phyloP scores from a whole-genome alignment of 2,797 vertebrate genomes.

The Phataginus tetradactyla region DNA sequence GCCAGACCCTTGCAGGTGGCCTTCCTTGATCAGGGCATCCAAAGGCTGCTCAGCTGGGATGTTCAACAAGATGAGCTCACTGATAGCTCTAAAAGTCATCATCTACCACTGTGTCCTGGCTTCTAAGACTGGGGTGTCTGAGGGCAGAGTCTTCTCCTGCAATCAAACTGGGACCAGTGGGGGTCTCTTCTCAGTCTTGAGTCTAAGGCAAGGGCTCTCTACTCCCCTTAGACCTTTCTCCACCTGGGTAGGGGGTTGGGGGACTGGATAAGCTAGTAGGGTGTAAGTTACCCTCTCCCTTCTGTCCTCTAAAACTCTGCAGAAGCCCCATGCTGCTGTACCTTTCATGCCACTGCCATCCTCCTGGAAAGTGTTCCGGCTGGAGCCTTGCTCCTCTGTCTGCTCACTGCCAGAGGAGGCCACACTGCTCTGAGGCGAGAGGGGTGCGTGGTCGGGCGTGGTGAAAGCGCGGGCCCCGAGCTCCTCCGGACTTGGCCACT shows the following conservation, averaged over 20 bases:
- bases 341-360: constrained; percentile 99
- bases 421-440: constrained; percentile 97
- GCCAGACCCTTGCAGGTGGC: neutral
- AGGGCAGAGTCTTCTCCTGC: neutral
- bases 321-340: constrained; percentile 68
- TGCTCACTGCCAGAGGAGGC: constrained; percentile 98
- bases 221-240: neutral
- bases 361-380: constrained; percentile 96
- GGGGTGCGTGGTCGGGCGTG: constrained; percentile 93
- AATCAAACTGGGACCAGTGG: neutral
- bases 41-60: neutral
- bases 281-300: neutral
- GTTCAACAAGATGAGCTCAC: neutral
- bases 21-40: neutral
- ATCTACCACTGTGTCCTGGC: neutral
- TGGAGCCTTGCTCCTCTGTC: constrained; percentile 92
- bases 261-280: neutral
- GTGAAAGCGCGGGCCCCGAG: constrained; percentile 87
- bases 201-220: neutral
- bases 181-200: neutral
- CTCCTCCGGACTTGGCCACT: constrained; percentile 93
- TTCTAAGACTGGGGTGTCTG: neutral
- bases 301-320: neutral
- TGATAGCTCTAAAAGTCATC: neutral
- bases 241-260: neutral